These are phyloP conservation scores for Chrysopa pallens DNA, from an alignment of 1,140 invertebrate genomes.

Conservation along the genomic window DNA sequence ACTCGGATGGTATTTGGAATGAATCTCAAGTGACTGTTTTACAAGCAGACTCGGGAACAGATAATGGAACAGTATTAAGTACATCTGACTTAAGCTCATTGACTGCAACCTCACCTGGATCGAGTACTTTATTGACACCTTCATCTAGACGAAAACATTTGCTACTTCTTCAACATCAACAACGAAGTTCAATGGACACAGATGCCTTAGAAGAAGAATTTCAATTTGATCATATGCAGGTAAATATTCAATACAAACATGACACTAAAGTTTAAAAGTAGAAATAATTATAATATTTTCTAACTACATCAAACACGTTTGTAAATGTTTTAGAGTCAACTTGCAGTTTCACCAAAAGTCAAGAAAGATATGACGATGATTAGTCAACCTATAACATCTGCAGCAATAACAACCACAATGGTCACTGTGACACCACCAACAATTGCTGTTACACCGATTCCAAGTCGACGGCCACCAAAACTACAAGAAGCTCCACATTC, in stretches of 20 bases:
- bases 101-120: slow-evolving; percentile 29
- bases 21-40: slow-evolving; percentile 69
- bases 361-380: slow-evolving; percentile 24
- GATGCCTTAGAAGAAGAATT: slow-evolving; percentile 56
- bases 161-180: slow-evolving; percentile 58
- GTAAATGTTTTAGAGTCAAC: slow-evolving; percentile 22
- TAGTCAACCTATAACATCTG: slow-evolving; percentile 17
- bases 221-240: slow-evolving; percentile 28
- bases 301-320: too few species aligned
- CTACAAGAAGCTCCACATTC: slow-evolving; percentile 21
- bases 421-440: slow-evolving; percentile 22
- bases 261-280: too few species aligned
- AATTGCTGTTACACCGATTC: slow-evolving; percentile 17
- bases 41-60: slow-evolving; percentile 49
- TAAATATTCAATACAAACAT: neutral
- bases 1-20: slow-evolving; percentile 73
- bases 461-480: slow-evolving; percentile 17
- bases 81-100: slow-evolving; percentile 37
- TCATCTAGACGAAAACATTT: slow-evolving; percentile 56
- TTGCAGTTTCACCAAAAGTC: slow-evolving; percentile 27
- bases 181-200: slow-evolving; percentile 66
- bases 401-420: slow-evolving; percentile 24
- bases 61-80: slow-evolving; percentile 36
- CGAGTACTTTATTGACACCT: slow-evolving; percentile 44
- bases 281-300: neutral